These are phyloP conservation scores for Agonopterix heracliana DNA, from an alignment of 2,888 invertebrate species.

Conservation along the genomic window DNA sequence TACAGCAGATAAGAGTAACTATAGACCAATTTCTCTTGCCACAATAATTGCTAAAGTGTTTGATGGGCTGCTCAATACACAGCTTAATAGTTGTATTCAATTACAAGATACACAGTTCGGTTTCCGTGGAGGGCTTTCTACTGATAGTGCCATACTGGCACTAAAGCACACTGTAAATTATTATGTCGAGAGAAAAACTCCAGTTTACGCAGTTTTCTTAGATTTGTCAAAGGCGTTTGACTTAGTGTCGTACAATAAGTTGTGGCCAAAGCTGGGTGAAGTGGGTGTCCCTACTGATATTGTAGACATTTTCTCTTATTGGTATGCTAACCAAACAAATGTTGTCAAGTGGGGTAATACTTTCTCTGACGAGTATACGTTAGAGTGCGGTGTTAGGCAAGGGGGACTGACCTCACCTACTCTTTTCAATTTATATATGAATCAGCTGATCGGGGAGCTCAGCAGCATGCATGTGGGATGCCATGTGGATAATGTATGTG, in stretches of 20 bases:
- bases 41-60: slow-evolving; percentile 5
- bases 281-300: neutral
- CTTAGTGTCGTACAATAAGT: neutral
- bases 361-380: slow-evolving; percentile 8
- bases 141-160: neutral
- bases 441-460: slow-evolving; percentile 14
- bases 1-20: neutral
- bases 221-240: neutral
- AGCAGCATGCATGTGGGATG: too few relatives aligned
- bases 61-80: slow-evolving; percentile 4
- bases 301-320: slow-evolving; percentile 2
- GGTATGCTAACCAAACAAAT: slow-evolving; percentile 13
- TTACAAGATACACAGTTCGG: slow-evolving; percentile 2
- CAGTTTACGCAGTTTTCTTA: neutral
- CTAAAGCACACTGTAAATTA: neutral
- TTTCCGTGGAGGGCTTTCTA: neutral
- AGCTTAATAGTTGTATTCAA: neutral
- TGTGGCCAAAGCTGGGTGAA: neutral
- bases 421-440: slow-evolving; percentile 16
- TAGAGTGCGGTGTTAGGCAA: slow-evolving; percentile 19
- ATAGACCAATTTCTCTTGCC: slow-evolving; percentile 7
- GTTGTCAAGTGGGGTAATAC: slow-evolving; percentile 11
- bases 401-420: slow-evolving; percentile 17
- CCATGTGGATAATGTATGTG: too few relatives aligned
- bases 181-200: neutral